Evolutionary conservation across 1,140 invertebrate genomes (phyloP).

Genomic region (Portunus trituberculatus): DNA sequence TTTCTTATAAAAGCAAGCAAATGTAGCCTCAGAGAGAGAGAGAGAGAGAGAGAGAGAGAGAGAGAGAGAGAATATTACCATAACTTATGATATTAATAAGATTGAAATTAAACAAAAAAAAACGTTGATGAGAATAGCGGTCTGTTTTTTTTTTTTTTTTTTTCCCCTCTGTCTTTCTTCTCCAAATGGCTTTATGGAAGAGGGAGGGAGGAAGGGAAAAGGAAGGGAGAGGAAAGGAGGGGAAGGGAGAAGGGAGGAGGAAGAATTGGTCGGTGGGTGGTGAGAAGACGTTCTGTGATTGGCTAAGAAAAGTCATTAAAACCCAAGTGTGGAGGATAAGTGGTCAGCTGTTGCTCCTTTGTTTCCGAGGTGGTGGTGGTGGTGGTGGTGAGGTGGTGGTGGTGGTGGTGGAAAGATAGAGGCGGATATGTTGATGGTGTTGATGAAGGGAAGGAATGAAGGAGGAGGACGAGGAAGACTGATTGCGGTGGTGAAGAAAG

Average conservation of each 20-base stretch:
- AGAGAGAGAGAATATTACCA: background rate
- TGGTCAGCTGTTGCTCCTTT: constrained; percentile 18
- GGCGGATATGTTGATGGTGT: background rate
- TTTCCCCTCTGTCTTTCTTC: background rate
- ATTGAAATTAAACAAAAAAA: background rate
- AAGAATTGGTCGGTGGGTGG: background rate
- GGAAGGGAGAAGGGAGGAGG: background rate
- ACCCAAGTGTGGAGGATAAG: background rate
- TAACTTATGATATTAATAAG: background rate
- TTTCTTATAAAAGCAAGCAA: no score
- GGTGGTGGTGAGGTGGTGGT: background rate
- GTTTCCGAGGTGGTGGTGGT: background rate
- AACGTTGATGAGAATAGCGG: background rate
- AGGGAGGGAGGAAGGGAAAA: background rate
- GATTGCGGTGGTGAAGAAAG: background rate
- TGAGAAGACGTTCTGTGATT: background rate
- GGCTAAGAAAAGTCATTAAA: constrained; percentile 23
- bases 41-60: background rate
- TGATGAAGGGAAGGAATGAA: background rate
- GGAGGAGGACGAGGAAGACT: background rate
- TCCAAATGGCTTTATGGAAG: background rate
- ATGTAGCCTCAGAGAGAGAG: background rate
- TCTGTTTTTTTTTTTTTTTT: constrained; percentile 12
- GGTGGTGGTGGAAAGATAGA: background rate
- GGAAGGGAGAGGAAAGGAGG: background rate